Percentiles rank a stretch among this genome's conserved stretches.
Conservation (phyloP, 1,140 invertebrate species). For the Anoplophora glabripennis region DNA sequence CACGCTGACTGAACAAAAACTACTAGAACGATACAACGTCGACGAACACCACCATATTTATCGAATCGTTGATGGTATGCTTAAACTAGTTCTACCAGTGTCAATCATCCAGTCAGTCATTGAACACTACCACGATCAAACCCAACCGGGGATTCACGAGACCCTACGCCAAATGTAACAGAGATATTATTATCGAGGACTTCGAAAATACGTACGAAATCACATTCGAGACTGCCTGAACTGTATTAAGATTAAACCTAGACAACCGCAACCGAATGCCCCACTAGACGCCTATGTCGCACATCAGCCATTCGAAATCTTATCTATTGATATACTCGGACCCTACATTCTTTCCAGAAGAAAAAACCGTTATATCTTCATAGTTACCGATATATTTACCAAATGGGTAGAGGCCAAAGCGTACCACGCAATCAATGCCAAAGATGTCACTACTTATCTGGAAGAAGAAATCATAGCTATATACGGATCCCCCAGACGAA, state of each 20-base stretch:
- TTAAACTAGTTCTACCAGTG: no score
- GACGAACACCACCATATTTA: no score
- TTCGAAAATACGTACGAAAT: background rate
- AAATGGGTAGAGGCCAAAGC: conserved; percentile 10
- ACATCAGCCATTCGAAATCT: conserved; percentile 36
- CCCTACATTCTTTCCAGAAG: background rate
- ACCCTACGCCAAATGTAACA: no score
- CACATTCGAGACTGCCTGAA: background rate
- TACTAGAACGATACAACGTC: no score
- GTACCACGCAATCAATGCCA: no score
- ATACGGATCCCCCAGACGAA: background rate
- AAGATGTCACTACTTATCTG: background rate
- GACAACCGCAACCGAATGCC: background rate
- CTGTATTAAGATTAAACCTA: background rate
- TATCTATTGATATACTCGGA: background rate
- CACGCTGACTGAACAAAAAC: no score
- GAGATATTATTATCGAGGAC: background rate
- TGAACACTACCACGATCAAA: no score
- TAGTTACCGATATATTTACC: conserved; percentile 1
- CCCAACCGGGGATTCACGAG: no score
- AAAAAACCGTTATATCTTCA: conserved; percentile 1
- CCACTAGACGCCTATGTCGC: background rate
- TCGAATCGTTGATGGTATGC: no score
- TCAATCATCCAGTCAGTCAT: no score
- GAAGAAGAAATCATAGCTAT: background rate